Conservation (phyloP, 2,797 vertebrate genomes). For the Saxicola maurus region DNA sequence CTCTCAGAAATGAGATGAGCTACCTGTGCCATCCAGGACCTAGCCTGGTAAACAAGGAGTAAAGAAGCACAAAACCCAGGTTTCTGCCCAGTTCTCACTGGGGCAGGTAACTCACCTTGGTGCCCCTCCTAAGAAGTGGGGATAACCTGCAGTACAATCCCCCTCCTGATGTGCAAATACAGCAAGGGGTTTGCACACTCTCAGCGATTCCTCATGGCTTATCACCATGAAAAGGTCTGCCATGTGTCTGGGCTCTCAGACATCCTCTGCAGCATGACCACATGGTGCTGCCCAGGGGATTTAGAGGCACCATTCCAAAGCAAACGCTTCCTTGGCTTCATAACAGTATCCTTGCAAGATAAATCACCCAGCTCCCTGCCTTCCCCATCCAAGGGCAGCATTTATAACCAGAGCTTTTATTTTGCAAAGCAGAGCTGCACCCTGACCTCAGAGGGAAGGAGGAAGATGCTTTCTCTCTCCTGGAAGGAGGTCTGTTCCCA, state of each 20-base stretch:
- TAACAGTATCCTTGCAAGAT: background rate
- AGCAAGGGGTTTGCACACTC: background rate
- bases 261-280: background rate
- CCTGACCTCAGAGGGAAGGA: background rate
- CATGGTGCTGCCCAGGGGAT: background rate
- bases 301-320: background rate
- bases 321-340: background rate
- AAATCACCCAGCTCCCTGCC: background rate
- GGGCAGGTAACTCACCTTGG: background rate
- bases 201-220: background rate
- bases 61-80: background rate
- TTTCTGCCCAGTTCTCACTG: background rate
- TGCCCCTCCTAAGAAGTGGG: background rate
- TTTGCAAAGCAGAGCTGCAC: constrained; percentile 2
- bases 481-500: background rate
- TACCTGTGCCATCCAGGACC: background rate
- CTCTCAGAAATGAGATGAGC: background rate
- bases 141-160: background rate
- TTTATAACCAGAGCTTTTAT: background rate
- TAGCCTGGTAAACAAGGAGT: background rate
- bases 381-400: background rate
- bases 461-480: background rate
- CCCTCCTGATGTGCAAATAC: background rate
- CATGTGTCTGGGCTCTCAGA: background rate
- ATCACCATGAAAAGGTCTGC: background rate